Conservation (phyloP, 2,113 vertebrate genomes). For the Climacteris rufus region DNA sequence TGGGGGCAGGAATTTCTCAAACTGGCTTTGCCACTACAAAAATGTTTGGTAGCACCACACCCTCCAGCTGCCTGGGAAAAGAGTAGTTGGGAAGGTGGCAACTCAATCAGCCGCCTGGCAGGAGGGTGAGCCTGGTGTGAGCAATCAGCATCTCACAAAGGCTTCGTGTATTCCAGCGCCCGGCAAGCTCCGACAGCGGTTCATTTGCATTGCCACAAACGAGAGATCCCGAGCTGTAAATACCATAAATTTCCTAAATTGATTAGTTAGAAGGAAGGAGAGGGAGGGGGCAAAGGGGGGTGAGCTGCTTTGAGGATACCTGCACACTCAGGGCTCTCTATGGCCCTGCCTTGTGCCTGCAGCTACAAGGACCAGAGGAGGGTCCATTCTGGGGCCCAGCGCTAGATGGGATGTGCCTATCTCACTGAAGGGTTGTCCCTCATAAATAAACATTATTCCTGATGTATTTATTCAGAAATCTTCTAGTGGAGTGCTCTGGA, state of each 20-base stretch:
- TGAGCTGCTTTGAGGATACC: background rate
- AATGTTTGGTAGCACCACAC: slow-evolving; percentile 36
- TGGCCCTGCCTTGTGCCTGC: background rate
- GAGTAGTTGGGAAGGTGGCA: slow-evolving; percentile 16
- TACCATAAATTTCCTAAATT: background rate
- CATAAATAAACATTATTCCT: background rate
- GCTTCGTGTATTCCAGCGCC: background rate
- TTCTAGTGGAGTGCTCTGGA: background rate
- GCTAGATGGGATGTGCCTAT: background rate
- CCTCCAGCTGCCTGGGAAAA: slow-evolving; percentile 53
- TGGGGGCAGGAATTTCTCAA: slow-evolving; percentile 9
- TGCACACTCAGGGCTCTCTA: background rate
- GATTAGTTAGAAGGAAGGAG: background rate
- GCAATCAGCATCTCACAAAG: slow-evolving; percentile 20
- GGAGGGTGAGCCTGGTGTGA: slow-evolving; percentile 30
- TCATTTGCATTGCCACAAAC: slow-evolving; percentile 45
- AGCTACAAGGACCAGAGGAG: background rate
- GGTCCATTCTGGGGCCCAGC: fast-evolving
- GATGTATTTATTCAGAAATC: background rate
- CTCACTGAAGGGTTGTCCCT: background rate
- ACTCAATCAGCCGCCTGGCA: background rate
- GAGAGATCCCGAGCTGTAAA: background rate
- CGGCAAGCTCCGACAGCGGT: background rate
- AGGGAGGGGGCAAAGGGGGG: background rate
- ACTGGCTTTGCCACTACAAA: slow-evolving; percentile 35